Base-by-base conservation (phyloP, 2,888 invertebrate species). In the Hipparchia sbordonii region DNA sequence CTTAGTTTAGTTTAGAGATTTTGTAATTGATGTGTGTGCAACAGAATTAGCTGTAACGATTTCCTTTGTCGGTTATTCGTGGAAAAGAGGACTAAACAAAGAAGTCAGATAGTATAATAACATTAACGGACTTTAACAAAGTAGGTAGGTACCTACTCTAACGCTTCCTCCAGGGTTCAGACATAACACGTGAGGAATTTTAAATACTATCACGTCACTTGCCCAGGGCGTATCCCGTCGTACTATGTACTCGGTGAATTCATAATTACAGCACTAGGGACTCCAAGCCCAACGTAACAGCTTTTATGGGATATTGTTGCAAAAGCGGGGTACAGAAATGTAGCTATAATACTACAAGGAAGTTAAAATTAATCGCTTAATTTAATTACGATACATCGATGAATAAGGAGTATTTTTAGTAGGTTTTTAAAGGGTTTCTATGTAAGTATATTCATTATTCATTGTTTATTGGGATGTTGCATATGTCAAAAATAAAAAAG, bases 151-250 rank as follows among this genome's bases (percentile, higher is more conserved):
- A 23, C 23, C 23, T 23, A 13, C 51, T 13, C 51, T 13, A 69
- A 61, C 33, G 13, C 61, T 12, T n/a, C 33, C 61, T 70, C 57
- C 57, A 63, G 70, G 61, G 45, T 60, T 66, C 33, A 59, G 60
- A 59, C 45, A 48, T 66, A 61, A 77, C 79, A 80, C 77, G 79
- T 70, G 72, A 78, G 80, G 87, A 87, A 87, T 87, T 81, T 81
- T 83, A 84, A 84, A 81, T 77, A 74, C 72, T 72, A 74, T 75
- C 80, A 82, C 84, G 83, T 84, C 86, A 84, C 73, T 76, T 81
- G 80, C 83, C 82, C 81, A 79, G 77, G 82, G 82, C 84, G 81
- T 81, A 82, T 84, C 84, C 86, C 84, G 80, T 71, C 75, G 65
- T 67, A 69, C 72, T 56, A 66, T 59, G 59, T 70, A 67, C 69